phyloP scores from a whole-genome alignment of 2,888 invertebrate species.

The Cristatella mucedo region DNA sequence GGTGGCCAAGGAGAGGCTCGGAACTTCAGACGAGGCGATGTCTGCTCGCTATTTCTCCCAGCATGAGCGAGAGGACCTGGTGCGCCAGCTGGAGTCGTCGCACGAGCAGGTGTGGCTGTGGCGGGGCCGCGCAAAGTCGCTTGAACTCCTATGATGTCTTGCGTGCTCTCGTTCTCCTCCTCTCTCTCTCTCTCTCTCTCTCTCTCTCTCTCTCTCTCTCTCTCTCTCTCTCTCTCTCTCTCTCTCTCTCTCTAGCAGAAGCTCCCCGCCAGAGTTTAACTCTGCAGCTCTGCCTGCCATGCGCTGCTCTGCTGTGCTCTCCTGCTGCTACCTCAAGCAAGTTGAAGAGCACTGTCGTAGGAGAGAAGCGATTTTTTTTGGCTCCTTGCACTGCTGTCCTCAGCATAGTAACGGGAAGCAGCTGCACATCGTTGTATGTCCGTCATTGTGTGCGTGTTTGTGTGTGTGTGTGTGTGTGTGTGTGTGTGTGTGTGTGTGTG shows the following conservation, averaged over 20 bases:
- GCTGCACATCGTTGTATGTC: too few relatives aligned
- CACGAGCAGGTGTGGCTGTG: constrained; percentile 47
- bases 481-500: constrained; percentile 6
- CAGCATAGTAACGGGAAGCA: too few relatives aligned
- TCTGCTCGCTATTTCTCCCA: constrained; percentile 41
- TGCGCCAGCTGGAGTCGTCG: constrained; percentile 50
- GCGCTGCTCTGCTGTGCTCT: neutral
- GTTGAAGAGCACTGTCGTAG: too few relatives aligned
- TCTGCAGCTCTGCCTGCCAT: neutral
- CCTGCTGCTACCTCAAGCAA: too few relatives aligned
- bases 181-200: neutral
- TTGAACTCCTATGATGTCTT: too few relatives aligned
- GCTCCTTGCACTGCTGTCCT: too few relatives aligned
- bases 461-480: constrained; percentile 6
- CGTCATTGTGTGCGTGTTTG: neutral
- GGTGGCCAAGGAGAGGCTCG: constrained; percentile 33
- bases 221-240: too few relatives aligned
- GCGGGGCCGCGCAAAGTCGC: too few relatives aligned
- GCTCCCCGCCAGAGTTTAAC: neutral
- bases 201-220: too few relatives aligned
- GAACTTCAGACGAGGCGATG: constrained; percentile 35
- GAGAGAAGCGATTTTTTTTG: too few relatives aligned
- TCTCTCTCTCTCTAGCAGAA: too few relatives aligned
- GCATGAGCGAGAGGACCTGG: constrained; percentile 52
- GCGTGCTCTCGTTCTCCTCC: too few relatives aligned